Conservation (phyloP, 2,888 invertebrate species). For the Tetragonisca angustula region DNA sequence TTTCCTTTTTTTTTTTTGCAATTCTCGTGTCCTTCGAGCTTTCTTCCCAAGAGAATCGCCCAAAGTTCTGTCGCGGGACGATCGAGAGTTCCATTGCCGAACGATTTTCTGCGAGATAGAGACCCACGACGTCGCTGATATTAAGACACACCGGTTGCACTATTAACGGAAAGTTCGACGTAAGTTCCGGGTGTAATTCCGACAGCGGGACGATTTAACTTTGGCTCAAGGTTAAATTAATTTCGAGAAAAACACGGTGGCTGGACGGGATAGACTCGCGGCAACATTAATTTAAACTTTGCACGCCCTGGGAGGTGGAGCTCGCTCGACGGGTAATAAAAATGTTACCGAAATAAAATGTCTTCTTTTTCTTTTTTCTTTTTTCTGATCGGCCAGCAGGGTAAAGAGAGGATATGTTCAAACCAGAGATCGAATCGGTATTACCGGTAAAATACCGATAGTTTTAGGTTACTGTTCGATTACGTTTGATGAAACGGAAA, state of each 20-base stretch:
- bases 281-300: conserved; percentile 57
- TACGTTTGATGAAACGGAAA: too few species aligned
- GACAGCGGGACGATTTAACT: conserved; percentile 44
- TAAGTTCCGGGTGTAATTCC: conserved; percentile 40
- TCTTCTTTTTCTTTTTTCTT: too few species aligned
- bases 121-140: background rate
- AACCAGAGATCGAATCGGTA: too few species aligned
- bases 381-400: too few species aligned
- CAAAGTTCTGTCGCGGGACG: background rate
- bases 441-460: too few species aligned
- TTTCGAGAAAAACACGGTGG: conserved; percentile 56
- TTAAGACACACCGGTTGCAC: conserved; percentile 11
- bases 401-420: too few species aligned
- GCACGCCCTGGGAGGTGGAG: background rate
- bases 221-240: conserved; percentile 43
- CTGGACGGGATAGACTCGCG: background rate
- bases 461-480: too few species aligned
- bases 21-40: too few species aligned
- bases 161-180: conserved; percentile 19
- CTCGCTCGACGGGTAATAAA: conserved; percentile 5
- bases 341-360: background rate
- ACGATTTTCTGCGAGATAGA: background rate
- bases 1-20: too few species aligned
- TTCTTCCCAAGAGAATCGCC: too few species aligned
- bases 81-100: background rate